Conservation (phyloP, 1,140 invertebrate genomes). For the Magallana ariakensis region DNA sequence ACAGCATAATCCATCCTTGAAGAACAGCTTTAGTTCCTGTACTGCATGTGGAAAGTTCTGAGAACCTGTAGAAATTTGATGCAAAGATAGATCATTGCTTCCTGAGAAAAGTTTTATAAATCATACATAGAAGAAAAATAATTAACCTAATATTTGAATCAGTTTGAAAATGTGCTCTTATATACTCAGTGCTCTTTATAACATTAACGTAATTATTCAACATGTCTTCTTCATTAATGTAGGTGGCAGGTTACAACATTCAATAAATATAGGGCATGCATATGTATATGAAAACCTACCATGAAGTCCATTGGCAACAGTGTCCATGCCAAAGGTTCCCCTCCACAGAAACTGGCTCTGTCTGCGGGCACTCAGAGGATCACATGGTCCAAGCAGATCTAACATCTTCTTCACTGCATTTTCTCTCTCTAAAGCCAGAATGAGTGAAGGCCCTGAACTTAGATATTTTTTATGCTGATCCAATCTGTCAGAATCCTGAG, state of each 20-base stretch:
- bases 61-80: not conserved
- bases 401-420: constrained; percentile 75
- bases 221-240: no score
- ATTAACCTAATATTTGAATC: no score
- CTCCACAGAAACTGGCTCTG: constrained; percentile 76
- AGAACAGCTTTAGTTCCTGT: constrained; percentile 71
- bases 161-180: no score
- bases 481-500: constrained; percentile 49
- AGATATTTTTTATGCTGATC: constrained; percentile 67
- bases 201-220: no score
- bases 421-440: constrained; percentile 70
- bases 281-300: constrained; percentile 68
- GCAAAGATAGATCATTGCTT: no score
- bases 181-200: no score
- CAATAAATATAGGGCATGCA: no score
- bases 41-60: constrained; percentile 56
- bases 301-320: constrained; percentile 71
- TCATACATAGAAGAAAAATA: no score
- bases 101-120: no score
- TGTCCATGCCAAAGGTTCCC: constrained; percentile 73
- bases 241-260: no score
- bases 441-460: constrained; percentile 67
- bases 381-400: constrained; percentile 73
- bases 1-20: constrained; percentile 76
- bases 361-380: constrained; percentile 70